phyloP scores from a whole-genome alignment of 2,888 invertebrate species.

The Diarsia mendica region DNA sequence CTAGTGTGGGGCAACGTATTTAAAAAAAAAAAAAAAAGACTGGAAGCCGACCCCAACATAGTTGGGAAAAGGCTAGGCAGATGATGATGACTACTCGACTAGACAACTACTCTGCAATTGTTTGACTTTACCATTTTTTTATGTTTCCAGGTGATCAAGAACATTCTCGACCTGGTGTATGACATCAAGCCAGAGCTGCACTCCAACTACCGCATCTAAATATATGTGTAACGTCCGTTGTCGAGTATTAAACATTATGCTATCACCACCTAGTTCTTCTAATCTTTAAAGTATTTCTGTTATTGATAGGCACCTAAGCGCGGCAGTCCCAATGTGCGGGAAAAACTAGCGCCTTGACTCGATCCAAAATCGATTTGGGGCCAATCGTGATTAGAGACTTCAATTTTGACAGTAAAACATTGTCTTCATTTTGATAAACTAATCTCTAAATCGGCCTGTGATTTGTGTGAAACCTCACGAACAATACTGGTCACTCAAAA shows the following conservation, averaged over 20 bases:
- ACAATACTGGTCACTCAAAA: conserved; percentile 9
- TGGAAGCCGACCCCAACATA: no score
- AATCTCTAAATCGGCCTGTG: conserved; percentile 21
- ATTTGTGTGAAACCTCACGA: conserved; percentile 6
- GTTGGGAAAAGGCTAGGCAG: no score
- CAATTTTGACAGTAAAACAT: conserved; percentile 50
- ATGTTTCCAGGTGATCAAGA: conserved; percentile 92
- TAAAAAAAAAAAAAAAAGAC: no score
- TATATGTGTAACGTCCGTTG: conserved; percentile 51
- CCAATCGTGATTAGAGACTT: conserved; percentile 55
- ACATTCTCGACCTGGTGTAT: conserved; percentile 96
- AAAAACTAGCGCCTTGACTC: conserved; percentile 24
- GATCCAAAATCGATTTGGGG: conserved; percentile 56
- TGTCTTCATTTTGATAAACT: conserved; percentile 26
- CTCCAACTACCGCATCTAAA: conserved; percentile 93
- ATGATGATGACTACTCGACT: no score
- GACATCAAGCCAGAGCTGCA: conserved; percentile 98
- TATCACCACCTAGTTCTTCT: conserved; percentile 75
- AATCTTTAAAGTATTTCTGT: conserved; percentile 74
- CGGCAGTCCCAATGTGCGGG: conserved; percentile 63
- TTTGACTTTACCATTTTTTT: not conserved
- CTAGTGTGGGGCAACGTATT: no score
- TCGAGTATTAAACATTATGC: conserved; percentile 69
- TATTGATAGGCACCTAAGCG: conserved; percentile 66
- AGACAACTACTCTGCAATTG: not conserved